Evolutionary conservation across 1,140 invertebrate genomes (phyloP).

Genomic region (Ectropis grisescens): DNA sequence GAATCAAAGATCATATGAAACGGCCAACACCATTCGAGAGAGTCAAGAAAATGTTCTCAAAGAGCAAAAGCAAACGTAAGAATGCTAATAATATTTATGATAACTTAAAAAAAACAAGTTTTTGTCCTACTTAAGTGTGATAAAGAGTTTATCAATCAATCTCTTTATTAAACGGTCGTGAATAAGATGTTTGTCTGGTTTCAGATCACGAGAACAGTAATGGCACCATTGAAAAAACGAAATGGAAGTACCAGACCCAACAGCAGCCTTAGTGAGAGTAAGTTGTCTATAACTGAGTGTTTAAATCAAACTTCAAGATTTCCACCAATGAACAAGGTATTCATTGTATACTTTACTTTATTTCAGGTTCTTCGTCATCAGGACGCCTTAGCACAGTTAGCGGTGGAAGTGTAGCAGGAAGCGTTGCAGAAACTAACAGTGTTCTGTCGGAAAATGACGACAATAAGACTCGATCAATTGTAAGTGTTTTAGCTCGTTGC

Average conservation of each 20-base stretch:
- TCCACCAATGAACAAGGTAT: too few relatives aligned
- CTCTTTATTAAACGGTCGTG: too few relatives aligned
- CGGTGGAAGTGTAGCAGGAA: constrained; percentile 81
- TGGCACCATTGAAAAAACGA: constrained; percentile 53
- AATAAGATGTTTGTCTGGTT: too few relatives aligned
- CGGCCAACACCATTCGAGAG: constrained; percentile 83
- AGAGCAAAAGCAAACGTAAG: constrained; percentile 56
- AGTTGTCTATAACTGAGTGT: too few relatives aligned
- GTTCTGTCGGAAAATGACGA: constrained; percentile 88
- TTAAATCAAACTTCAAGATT: constrained; percentile 2
- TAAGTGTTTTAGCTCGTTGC: too few relatives aligned
- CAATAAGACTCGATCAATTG: constrained; percentile 73
- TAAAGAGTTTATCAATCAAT: too few relatives aligned
- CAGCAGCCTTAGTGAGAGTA: constrained; percentile 60
- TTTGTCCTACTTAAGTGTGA: too few relatives aligned
- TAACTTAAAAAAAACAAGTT: background rate
- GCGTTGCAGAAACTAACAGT: constrained; percentile 85
- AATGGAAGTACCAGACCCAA: constrained; percentile 56
- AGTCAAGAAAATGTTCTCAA: constrained; percentile 82
- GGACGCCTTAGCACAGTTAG: constrained; percentile 84
- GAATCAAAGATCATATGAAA: constrained; percentile 79
- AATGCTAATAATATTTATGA: constrained; percentile 8
- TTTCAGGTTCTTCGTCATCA: constrained; percentile 81
- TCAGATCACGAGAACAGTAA: constrained; percentile 45
- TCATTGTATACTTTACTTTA: too few relatives aligned